A percentile compares a stretch with the other conserved stretches of the same genome.
phyloP scores from a whole-genome alignment of 2,797 vertebrate genomes.

The Adelosebastes latens region DNA sequence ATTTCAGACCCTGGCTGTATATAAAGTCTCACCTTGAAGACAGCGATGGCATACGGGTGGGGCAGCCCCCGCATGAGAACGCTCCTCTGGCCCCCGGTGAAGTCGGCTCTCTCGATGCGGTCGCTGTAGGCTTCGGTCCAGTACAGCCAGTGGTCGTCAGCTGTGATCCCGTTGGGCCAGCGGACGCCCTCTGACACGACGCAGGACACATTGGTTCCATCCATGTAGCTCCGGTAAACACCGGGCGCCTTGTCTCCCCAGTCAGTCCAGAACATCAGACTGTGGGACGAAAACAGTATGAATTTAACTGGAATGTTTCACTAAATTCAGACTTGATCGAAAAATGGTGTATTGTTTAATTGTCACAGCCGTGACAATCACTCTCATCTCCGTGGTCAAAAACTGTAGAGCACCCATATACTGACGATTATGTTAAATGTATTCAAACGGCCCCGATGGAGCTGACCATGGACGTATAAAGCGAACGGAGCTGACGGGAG shows the following conservation, averaged over 20 bases:
- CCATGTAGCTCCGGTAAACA: conserved; percentile 94
- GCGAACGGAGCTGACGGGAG: no score
- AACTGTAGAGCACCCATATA: no score
- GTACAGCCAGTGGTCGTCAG: conserved; percentile 94
- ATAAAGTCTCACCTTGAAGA: conserved; percentile 90
- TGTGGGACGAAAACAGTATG: conserved; percentile 45
- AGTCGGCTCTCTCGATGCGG: conserved; percentile 92
- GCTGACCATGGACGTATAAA: no score
- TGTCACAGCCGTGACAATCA: no score
- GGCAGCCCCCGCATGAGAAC: conserved; percentile 94
- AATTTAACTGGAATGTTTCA: neutral
- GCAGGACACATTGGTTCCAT: conserved; percentile 85
- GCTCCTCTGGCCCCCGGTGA: conserved; percentile 87
- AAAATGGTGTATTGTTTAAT: neutral
- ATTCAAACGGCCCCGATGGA: no score
- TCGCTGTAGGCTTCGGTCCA: conserved; percentile 98
- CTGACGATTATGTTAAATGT: no score
- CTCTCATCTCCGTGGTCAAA: no score
- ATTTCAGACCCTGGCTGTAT: no score
- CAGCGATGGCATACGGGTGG: conserved; percentile 96
- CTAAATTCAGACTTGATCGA: neutral
- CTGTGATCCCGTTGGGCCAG: conserved; percentile 96
- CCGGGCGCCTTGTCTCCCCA: conserved; percentile 94
- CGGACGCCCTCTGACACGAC: conserved; percentile 91
- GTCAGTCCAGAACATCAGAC: conserved; percentile 99